Conservation (phyloP, 2,113 vertebrate genomes). For the Dipodomys merriami region DNA sequence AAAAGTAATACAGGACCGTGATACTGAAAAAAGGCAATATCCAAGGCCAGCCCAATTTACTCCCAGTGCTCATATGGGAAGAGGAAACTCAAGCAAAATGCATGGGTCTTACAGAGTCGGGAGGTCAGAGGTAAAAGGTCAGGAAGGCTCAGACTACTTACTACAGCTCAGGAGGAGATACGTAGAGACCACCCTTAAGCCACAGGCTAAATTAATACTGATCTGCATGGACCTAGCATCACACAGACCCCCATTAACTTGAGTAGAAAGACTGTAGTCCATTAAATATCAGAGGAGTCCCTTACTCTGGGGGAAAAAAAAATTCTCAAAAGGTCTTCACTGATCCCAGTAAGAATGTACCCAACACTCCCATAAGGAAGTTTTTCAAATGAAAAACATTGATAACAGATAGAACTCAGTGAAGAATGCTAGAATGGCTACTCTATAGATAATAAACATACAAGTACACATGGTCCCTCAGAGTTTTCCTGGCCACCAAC, state of each 20-base stretch:
- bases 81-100: neutral
- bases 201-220: neutral
- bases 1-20: neutral
- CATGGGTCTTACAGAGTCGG: neutral
- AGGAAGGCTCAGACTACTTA: neutral
- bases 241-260: neutral
- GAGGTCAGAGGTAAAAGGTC: neutral
- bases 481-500: neutral
- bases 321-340: neutral
- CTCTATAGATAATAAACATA: neutral
- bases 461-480: neutral
- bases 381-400: conserved; percentile 10
- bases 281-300: neutral
- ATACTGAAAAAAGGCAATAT: neutral
- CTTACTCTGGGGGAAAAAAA: too few species aligned
- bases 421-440: neutral
- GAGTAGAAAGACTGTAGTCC: neutral
- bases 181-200: neutral
- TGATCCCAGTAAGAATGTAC: neutral
- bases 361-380: neutral
- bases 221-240: neutral
- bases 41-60: neutral
- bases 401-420: neutral
- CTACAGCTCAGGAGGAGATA: neutral
- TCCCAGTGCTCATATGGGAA: neutral